Evolutionary conservation across 2,888 invertebrate species (phyloP).

Genomic region (Meta bourneti): DNA sequence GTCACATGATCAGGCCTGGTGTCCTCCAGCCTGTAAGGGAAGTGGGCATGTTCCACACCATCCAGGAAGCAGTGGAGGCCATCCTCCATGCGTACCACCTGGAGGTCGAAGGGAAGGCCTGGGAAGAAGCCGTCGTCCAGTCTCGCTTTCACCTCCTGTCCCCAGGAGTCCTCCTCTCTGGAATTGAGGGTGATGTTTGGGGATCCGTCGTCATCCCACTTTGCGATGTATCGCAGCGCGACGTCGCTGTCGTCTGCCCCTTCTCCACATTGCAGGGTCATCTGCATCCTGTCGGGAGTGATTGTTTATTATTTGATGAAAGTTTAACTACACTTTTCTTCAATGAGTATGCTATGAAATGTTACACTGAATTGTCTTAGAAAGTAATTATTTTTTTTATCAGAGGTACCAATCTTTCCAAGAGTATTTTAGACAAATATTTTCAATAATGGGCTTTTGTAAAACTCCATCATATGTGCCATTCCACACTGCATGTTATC

Average conservation of each 20-base stretch:
- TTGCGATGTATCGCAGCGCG: constrained; percentile 56
- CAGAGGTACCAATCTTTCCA: no score
- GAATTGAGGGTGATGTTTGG: constrained; percentile 64
- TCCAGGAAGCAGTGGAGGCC: constrained; percentile 60
- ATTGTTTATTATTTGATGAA: neutral
- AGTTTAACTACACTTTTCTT: neutral
- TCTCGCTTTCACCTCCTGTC: constrained; percentile 45
- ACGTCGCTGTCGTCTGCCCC: constrained; percentile 67
- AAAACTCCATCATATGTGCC: no score
- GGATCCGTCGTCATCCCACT: constrained; percentile 45
- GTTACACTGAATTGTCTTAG: neutral
- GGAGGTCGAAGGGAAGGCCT: constrained; percentile 56
- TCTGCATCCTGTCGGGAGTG: constrained; percentile 46
- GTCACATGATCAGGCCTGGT: constrained; percentile 64
- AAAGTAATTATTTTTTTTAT: no score
- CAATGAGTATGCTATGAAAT: neutral
- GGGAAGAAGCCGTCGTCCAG: constrained; percentile 42
- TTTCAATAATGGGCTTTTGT: no score
- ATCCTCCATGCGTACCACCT: constrained; percentile 46
- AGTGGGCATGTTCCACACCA: constrained; percentile 50
- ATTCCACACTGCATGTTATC: no score
- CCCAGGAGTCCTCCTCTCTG: constrained; percentile 72
- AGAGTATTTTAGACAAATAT: no score
- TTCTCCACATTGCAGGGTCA: constrained; percentile 70
- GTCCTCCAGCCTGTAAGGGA: constrained; percentile 71